A percentile compares a stretch with the other conserved stretches of the same genome.
Conservation (phyloP, 2,797 vertebrate genomes). For the Florisuga fusca region DNA sequence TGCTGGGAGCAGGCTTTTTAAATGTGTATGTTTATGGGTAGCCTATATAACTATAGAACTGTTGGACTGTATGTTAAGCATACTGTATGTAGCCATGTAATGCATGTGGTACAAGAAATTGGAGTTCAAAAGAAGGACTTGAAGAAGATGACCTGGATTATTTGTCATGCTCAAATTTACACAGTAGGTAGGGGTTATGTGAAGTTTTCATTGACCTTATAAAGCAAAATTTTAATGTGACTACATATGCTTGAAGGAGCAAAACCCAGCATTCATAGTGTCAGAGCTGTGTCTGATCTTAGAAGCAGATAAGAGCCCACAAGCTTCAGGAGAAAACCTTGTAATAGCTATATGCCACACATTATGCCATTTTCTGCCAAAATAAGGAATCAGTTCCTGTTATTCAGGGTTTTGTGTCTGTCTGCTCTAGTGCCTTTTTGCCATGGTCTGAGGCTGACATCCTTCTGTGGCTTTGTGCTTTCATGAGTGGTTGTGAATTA, state of each 20-base stretch:
- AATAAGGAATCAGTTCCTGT: not conserved
- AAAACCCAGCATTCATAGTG: not conserved
- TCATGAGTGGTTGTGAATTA: not conserved
- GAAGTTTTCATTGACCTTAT: not conserved
- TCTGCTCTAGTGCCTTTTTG: not conserved
- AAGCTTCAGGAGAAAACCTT: not conserved
- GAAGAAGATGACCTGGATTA: fast-evolving
- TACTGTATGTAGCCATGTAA: not conserved
- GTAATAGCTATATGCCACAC: not conserved
- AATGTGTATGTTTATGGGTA: not conserved
- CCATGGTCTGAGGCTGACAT: not conserved
- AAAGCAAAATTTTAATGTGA: not conserved
- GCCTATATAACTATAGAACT: not conserved
- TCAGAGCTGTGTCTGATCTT: not conserved
- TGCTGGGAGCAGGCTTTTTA: not conserved
- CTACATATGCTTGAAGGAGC: not conserved
- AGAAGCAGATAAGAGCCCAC: not conserved
- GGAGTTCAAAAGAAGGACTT: not conserved
- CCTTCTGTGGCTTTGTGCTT: not conserved
- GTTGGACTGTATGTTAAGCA: not conserved
- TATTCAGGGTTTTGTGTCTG: not conserved
- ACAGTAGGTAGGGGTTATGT: not conserved
- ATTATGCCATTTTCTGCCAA: not conserved
- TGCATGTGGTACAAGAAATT: not conserved
- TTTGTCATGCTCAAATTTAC: not conserved